Conservation (phyloP, 2,113 vertebrate genomes). For the Callipepla squamata region DNA sequence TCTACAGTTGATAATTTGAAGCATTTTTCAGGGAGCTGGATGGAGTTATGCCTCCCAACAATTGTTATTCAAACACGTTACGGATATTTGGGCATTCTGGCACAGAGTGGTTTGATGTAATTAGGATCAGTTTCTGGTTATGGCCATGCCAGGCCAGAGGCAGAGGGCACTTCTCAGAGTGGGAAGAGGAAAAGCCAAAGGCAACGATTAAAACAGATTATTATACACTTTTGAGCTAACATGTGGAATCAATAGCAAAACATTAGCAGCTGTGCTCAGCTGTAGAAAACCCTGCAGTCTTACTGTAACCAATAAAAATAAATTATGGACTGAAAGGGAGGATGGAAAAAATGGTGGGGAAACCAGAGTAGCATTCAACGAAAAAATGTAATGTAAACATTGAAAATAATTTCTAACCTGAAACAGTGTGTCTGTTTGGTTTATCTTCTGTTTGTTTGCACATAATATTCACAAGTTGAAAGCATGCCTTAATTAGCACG, state of each 20-base stretch:
- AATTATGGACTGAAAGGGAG: conserved; percentile 74
- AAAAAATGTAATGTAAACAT: conserved; percentile 9
- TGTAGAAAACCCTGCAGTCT: conserved; percentile 73
- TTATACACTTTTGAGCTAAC: conserved; percentile 78
- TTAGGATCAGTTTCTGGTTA: conserved; percentile 79
- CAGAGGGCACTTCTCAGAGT: conserved; percentile 72
- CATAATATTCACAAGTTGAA: neutral
- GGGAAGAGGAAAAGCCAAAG: conserved; percentile 81
- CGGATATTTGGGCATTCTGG: conserved; percentile 69
- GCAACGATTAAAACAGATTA: conserved; percentile 79
- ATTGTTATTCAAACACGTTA: conserved; percentile 69
- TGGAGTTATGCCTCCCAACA: conserved; percentile 47
- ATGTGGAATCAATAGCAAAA: conserved; percentile 83
- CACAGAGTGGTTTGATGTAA: conserved; percentile 71
- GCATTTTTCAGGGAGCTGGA: conserved; percentile 59
- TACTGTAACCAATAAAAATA: conserved; percentile 80
- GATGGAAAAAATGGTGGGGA: conserved; percentile 46
- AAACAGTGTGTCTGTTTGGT: neutral
- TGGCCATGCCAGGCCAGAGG: conserved; percentile 71
- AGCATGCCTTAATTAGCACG: neutral
- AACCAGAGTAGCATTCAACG: conserved; percentile 36
- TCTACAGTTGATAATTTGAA: conserved; percentile 52
- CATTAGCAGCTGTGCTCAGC: conserved; percentile 77
- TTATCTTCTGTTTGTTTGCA: neutral
- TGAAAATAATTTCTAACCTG: conserved; percentile 15